Base-by-base conservation (phyloP, 2,113 vertebrate genomes). In the Sinocyclocheilus rhinocerous region DNA sequence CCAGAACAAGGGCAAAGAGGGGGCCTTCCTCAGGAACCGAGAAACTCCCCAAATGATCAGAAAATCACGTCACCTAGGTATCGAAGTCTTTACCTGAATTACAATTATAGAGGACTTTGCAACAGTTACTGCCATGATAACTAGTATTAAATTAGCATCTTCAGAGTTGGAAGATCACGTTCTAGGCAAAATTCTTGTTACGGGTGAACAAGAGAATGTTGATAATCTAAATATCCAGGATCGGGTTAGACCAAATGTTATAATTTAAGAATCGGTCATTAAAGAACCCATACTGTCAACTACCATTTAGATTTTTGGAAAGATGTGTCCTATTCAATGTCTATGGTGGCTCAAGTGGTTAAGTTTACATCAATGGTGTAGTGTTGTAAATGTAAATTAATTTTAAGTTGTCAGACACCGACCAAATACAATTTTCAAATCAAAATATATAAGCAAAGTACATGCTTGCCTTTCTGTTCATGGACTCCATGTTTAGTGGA, bases 11-110 rank as follows among this genome's bases (percentile, higher is more conserved):
- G 86, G 89, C 16, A 91, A 91, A 91, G 89, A 90, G 86, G 90
- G 91, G 91, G 93, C 92, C 91, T 92, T 91, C 86, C 90, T 92
- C 88, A 90, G 88, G 87, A 72, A 77, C 36, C 26, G 76, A 86
- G 36, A 45, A 79, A 26, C 18, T 33, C 20, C 52, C 36, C 3
- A 63, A 83, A 22, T 12, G 4, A 42, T 52, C n/a, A 65, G 33
- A 39, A 79, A 52, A 79, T 63, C 36, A 39, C 11, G 22, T 24
- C 78, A 70, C n/a, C 24, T 33, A 70, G 69, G 10, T 22, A 42
- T 72, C 67, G 2, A 20, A 0, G 16, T 57, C 16, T 57, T 33
- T 78, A 59, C 33, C 59, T 24, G 22, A 15, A 9, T 45, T 45
- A 45, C 42, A 45, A 10, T 45, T 2, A 45, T 36, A 24, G 6